Evolutionary conservation across 30 jellyfish, hydroid and myxozoan species (phyloP).

Genomic region (Pelagia noctiluca): DNA sequence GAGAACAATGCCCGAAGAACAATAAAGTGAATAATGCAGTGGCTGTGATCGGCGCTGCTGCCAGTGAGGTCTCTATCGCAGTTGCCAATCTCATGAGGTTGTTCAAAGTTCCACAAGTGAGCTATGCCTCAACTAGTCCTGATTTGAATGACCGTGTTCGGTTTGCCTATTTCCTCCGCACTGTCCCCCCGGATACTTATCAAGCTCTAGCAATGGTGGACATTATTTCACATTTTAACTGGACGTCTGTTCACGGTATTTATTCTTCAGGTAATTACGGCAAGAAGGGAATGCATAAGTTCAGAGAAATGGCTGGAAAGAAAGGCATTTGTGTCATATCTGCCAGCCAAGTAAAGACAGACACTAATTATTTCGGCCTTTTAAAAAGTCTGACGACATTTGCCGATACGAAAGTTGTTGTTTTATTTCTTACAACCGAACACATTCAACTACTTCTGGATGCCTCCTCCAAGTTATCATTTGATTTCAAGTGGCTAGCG

Average conservation of each 20-base stretch:
- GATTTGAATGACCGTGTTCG: constrained; percentile 73
- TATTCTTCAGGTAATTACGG: constrained; percentile 90
- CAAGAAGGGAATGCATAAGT: constrained; percentile 79
- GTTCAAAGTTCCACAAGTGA: constrained; percentile 80
- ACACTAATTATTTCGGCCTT: constrained; percentile 23
- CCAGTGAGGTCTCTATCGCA: constrained; percentile 77
- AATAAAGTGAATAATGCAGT: constrained; percentile 9
- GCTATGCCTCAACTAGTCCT: constrained; percentile 90
- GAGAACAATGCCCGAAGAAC: constrained; percentile 30
- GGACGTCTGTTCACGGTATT: constrained; percentile 75
- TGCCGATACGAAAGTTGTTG: constrained; percentile 64
- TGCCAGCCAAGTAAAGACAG: constrained; percentile 9
- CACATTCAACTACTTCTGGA: constrained; percentile 51
- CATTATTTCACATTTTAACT: constrained; percentile 43
- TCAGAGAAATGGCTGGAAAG: constrained; percentile 38
- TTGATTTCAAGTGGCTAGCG: constrained; percentile 72
- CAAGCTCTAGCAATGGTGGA: constrained; percentile 86
- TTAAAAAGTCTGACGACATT: constrained; percentile 30
- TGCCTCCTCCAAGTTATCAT: background rate
- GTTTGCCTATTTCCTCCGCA: constrained; percentile 76
- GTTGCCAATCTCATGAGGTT: constrained; percentile 85
- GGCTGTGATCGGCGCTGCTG: constrained; percentile 92
- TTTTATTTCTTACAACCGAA: constrained; percentile 38
- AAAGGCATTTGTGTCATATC: constrained; percentile 62
- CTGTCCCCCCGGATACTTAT: constrained; percentile 91